Evolutionary conservation across 2,113 vertebrate genomes (phyloP).

Genomic region (Lycocorax pyrrhopterus): DNA sequence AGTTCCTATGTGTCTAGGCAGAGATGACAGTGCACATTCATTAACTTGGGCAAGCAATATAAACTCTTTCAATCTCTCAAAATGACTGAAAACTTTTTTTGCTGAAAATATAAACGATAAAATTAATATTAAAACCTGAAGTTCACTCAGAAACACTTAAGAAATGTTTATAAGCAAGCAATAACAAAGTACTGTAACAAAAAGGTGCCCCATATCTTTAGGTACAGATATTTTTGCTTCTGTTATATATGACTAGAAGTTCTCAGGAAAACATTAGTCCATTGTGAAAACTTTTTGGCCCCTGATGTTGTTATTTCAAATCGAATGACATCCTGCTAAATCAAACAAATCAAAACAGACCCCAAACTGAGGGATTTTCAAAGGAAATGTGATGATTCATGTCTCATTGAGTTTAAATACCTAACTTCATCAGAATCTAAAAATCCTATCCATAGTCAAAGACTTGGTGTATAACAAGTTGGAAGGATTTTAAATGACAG

Average conservation of each 20-base stretch:
- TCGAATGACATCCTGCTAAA: slow-evolving; percentile 6
- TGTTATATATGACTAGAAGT: not conserved
- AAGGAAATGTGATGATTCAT: not conserved
- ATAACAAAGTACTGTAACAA: not conserved
- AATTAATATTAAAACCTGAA: not conserved
- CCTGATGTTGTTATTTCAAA: not conserved
- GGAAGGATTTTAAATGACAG: slow-evolving; percentile 19
- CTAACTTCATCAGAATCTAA: not conserved
- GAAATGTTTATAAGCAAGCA: not conserved
- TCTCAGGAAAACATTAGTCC: not conserved
- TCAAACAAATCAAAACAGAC: slow-evolving; percentile 37
- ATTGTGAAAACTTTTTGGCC: not conserved
- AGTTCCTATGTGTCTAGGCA: not conserved
- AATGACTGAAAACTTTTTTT: not conserved
- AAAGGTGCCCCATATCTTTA: not conserved
- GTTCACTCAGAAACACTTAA: not conserved
- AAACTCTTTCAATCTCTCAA: not conserved
- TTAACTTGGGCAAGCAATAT: not conserved
- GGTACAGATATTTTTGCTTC: not conserved
- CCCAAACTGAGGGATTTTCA: not conserved
- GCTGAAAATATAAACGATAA: not conserved
- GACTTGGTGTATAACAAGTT: not conserved
- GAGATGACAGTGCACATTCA: not conserved
- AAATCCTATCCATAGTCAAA: not conserved
- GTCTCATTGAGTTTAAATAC: slow-evolving; percentile 1